Percentiles rank a stretch among this genome's conserved stretches.
Evolutionary conservation across 2,113 vertebrate genomes (phyloP).

Genomic region (Camelus dromedarius): DNA sequence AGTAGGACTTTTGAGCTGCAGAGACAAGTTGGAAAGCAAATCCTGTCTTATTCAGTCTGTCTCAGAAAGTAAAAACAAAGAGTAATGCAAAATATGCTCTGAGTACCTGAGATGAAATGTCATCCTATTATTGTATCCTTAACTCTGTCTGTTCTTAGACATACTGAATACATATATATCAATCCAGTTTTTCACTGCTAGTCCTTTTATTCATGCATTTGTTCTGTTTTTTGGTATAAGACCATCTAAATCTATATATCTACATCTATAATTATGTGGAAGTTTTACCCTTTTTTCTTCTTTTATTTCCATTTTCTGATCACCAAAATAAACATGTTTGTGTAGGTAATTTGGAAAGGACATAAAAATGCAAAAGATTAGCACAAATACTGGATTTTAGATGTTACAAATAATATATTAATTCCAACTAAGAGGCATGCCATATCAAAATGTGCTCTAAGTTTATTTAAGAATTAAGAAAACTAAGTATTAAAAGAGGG

Average conservation of each 20-base stretch:
- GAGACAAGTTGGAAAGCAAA: background rate
- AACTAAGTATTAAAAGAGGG: background rate
- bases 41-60: background rate
- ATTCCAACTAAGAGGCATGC: background rate
- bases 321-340: background rate
- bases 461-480: background rate
- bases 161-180: background rate
- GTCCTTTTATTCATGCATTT: background rate
- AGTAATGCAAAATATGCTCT: background rate
- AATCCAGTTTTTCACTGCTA: background rate
- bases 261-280: background rate
- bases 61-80: background rate
- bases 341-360: background rate
- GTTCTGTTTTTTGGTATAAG: background rate
- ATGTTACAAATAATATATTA: background rate
- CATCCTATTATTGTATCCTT: background rate
- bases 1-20: background rate
- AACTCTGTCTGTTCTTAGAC: background rate
- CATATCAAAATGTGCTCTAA: background rate
- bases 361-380: background rate
- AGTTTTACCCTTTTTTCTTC: background rate
- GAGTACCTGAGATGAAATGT: background rate
- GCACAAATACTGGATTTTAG: background rate
- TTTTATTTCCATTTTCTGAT: background rate
- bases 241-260: background rate